A percentile compares a stretch with the other conserved stretches of the same genome.
Evolutionary conservation across 2,113 vertebrate genomes (phyloP).

Genomic region (Silurus asotus): DNA sequence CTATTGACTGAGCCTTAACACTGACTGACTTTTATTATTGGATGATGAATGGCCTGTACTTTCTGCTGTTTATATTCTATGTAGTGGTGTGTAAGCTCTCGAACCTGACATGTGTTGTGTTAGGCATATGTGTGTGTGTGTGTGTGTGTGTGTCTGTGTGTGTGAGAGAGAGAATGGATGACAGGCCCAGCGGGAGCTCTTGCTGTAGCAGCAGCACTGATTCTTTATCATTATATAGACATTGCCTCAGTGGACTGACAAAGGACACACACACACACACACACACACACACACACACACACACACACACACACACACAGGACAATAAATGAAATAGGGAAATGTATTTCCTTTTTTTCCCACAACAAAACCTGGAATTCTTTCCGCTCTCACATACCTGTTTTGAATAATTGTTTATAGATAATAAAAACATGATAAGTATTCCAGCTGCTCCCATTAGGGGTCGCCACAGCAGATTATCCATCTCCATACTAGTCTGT

Average conservation of each 20-base stretch:
- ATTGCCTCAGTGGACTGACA: background rate
- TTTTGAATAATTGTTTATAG: too few species aligned
- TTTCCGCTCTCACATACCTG: background rate
- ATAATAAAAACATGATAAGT: too few species aligned
- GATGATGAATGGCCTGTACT: background rate
- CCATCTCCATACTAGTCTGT: too few species aligned
- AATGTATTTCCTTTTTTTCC: background rate
- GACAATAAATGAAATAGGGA: background rate
- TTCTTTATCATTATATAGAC: constrained; percentile 10
- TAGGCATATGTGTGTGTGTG: constrained; percentile 4
- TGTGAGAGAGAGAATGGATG: background rate
- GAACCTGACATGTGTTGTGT: constrained; percentile 3
- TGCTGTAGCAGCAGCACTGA: background rate
- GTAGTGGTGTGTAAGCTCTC: constrained; percentile 38
- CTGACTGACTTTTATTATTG: background rate
- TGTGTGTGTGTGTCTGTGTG: constrained; percentile 36
- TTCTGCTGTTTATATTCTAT: background rate
- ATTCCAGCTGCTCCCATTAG: too few species aligned
- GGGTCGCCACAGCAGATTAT: too few species aligned
- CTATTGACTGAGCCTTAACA: background rate
- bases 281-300: background rate
- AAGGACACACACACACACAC: background rate
- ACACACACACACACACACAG: constrained; percentile 13
- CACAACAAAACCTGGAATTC: background rate
- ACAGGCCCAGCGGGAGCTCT: constrained; percentile 27